Evolutionary conservation across 2,888 invertebrate genomes (phyloP).

Genomic region (Biston betularia): DNA sequence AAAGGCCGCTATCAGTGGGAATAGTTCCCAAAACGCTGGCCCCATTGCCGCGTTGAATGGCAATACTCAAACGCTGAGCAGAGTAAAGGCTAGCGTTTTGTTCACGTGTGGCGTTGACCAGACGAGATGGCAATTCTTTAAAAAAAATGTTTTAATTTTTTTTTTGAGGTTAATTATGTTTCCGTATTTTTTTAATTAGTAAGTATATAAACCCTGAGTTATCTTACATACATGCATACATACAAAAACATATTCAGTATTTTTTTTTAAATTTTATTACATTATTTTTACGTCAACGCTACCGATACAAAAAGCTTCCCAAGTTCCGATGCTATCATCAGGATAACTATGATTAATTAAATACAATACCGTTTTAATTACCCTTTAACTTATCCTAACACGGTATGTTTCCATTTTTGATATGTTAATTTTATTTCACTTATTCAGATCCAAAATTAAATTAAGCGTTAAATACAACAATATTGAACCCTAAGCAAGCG

Average conservation of each 20-base stretch:
- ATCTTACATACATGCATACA: too few relatives aligned
- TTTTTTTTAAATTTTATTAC: neutral
- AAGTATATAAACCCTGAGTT: too few relatives aligned
- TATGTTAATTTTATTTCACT: constrained; percentile 33
- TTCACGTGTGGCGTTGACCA: too few relatives aligned
- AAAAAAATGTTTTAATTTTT: too few relatives aligned
- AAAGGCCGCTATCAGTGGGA: too few relatives aligned
- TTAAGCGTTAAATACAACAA: neutral
- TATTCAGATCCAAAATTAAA: neutral
- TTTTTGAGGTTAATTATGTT: too few relatives aligned
- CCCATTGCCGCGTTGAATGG: too few relatives aligned
- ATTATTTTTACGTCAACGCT: constrained; percentile 54
- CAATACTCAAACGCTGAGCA: too few relatives aligned
- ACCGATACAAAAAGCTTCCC: constrained; percentile 67
- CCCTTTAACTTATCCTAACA: constrained; percentile 49
- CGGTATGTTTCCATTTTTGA: constrained; percentile 32
- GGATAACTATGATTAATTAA: constrained; percentile 74
- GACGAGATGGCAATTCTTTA: too few relatives aligned
- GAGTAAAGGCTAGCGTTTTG: too few relatives aligned
- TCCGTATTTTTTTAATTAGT: too few relatives aligned
- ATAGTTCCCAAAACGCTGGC: too few relatives aligned
- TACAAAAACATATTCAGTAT: neutral
- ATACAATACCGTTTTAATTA: constrained; percentile 74
- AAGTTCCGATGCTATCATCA: constrained; percentile 68
- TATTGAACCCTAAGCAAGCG: neutral